Percentiles rank a stretch among this genome's conserved stretches.
phyloP scores from a whole-genome alignment of 2,113 vertebrate genomes.

The Hymenochirus boettgeri region DNA sequence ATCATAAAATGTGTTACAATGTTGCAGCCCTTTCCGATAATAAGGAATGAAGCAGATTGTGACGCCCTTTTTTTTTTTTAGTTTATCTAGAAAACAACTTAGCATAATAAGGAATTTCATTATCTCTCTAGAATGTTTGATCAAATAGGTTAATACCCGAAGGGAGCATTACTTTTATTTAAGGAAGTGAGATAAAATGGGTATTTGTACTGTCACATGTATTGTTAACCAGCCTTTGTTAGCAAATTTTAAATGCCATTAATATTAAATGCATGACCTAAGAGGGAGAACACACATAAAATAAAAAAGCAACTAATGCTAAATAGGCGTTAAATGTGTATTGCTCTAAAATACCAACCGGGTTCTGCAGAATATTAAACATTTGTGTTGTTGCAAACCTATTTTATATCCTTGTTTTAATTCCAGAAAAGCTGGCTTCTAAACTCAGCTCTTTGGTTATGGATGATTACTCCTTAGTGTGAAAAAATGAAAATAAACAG shows the following conservation, averaged over 20 bases:
- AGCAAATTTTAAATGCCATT: too few relatives aligned
- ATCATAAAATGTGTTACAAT: conserved; percentile 48
- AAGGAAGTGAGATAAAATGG: too few relatives aligned
- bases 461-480: conserved; percentile 1
- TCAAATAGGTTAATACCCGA: background rate
- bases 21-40: conserved; percentile 31
- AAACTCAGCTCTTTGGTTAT: background rate
- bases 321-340: too few relatives aligned
- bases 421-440: too few relatives aligned
- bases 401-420: background rate
- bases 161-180: background rate
- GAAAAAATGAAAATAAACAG: conserved; percentile 3
- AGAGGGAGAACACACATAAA: too few relatives aligned
- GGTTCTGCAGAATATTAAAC: background rate
- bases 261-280: too few relatives aligned
- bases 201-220: too few relatives aligned
- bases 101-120: background rate
- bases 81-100: background rate
- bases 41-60: background rate
- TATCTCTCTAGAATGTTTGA: background rate
- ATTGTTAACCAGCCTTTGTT: too few relatives aligned
- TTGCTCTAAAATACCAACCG: background rate
- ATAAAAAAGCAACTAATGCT: too few relatives aligned
- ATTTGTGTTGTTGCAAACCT: background rate
- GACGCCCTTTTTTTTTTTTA: background rate